Percentiles rank a stretch among this genome's conserved stretches.
phyloP scores from a whole-genome alignment of 2,113 vertebrate genomes.

The Scatophagus argus region DNA sequence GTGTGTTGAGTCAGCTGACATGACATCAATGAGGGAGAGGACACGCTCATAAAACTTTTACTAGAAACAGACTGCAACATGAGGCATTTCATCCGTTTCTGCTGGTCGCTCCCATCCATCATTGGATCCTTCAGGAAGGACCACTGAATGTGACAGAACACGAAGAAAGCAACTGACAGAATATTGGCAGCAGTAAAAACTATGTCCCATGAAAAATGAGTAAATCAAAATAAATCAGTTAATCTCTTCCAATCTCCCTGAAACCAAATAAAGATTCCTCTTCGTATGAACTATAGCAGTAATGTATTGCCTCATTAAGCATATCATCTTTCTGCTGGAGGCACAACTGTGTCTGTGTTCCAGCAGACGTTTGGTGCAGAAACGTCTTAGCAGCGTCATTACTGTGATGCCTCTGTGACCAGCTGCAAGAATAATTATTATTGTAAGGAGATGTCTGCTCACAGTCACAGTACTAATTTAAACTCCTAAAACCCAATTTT shows the following conservation, averaged over 20 bases:
- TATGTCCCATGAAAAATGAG: constrained; percentile 4
- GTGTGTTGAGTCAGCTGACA: constrained; percentile 55
- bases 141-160: constrained; percentile 33
- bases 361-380: neutral
- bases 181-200: constrained; percentile 21
- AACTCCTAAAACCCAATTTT: constrained; percentile 17
- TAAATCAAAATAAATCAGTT: constrained; percentile 29
- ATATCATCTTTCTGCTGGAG: constrained; percentile 45
- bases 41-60: constrained; percentile 56
- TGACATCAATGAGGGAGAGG: constrained; percentile 50
- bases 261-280: constrained; percentile 16
- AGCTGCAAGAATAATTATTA: constrained; percentile 35
- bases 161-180: neutral
- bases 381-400: neutral
- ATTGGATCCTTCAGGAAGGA: constrained; percentile 7
- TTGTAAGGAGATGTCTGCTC: constrained; percentile 11
- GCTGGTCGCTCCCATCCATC: constrained; percentile 38
- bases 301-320: constrained; percentile 31
- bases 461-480: neutral
- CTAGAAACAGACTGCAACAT: constrained; percentile 40
- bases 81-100: constrained; percentile 37
- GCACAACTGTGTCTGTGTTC: neutral
- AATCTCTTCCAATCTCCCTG: constrained; percentile 9
- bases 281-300: constrained; percentile 22
- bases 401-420: neutral